phyloP scores from a whole-genome alignment of 2,113 vertebrate genomes.

The Jaculus jaculus region DNA sequence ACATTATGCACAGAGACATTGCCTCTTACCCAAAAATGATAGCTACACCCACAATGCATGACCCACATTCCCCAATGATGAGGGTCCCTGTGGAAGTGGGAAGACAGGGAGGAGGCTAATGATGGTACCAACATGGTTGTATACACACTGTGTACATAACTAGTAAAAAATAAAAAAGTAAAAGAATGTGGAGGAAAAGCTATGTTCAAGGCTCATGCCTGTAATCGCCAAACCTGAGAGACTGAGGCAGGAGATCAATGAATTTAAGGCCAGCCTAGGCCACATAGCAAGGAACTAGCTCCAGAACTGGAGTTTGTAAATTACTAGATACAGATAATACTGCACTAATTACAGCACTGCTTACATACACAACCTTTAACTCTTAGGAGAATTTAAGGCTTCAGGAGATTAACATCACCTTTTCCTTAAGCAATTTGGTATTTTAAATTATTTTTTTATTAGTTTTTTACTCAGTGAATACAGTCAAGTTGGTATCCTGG shows the following conservation, averaged over 20 bases:
- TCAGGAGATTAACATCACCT: neutral
- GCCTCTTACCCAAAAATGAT: no score
- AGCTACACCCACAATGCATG: no score
- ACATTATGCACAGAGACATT: no score
- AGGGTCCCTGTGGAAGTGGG: no score
- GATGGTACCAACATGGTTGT: no score
- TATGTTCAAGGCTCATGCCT: neutral
- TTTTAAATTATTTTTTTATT: no score
- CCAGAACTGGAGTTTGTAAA: conserved; percentile 13
- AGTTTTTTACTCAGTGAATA: no score
- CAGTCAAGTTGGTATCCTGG: no score
- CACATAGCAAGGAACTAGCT: neutral
- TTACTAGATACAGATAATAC: neutral
- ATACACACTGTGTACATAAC: no score
- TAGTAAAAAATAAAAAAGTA: neutral
- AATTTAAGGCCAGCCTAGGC: neutral
- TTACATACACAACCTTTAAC: neutral
- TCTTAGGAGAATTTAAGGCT: neutral
- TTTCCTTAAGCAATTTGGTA: neutral
- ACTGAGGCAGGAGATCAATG: neutral
- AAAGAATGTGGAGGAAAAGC: neutral
- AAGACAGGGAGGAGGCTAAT: no score
- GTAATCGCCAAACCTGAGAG: neutral
- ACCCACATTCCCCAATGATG: no score
- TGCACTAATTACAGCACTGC: neutral